Percentiles rank a stretch among this genome's conserved stretches.
Conservation (phyloP, 2,113 vertebrate species). For the Anhinga rufa region DNA sequence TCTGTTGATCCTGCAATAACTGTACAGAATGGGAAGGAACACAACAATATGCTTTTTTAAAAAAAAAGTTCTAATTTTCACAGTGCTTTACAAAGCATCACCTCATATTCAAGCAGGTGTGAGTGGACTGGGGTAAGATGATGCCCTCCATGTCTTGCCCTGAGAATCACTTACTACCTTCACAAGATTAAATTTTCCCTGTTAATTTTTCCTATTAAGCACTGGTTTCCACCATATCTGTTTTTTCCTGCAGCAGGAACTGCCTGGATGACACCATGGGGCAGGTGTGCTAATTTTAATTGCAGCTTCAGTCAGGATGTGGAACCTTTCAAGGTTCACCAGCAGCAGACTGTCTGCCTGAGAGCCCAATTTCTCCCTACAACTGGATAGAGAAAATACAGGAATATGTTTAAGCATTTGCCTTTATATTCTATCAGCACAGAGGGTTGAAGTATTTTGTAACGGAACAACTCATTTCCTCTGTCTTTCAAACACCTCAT, state of each 20-base stretch:
- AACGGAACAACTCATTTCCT: neutral
- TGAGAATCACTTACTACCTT: neutral
- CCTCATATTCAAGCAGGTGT: neutral
- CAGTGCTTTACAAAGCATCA: neutral
- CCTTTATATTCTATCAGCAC: neutral
- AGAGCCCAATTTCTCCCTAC: neutral
- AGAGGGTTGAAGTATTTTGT: neutral
- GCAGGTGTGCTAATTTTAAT: conserved; percentile 1
- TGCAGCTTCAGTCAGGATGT: neutral
- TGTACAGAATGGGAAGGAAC: neutral
- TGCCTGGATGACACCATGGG: neutral
- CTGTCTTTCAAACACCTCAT: neutral
- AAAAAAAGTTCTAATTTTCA: neutral
- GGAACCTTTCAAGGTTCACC: neutral
- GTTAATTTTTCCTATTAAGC: neutral
- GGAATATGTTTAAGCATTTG: neutral
- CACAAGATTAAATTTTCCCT: neutral
- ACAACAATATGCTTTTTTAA: neutral
- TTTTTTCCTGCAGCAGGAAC: neutral
- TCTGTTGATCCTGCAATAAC: neutral
- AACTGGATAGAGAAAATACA: neutral
- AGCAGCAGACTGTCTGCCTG: neutral
- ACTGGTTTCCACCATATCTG: neutral
- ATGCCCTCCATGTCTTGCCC: neutral
- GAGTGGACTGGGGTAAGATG: neutral